A percentile compares a stretch with the other conserved stretches of the same genome.
These are phyloP conservation scores for Enteromius trimaculatus DNA, from an alignment of 2,797 vertebrate species.

Conservation along the genomic window DNA sequence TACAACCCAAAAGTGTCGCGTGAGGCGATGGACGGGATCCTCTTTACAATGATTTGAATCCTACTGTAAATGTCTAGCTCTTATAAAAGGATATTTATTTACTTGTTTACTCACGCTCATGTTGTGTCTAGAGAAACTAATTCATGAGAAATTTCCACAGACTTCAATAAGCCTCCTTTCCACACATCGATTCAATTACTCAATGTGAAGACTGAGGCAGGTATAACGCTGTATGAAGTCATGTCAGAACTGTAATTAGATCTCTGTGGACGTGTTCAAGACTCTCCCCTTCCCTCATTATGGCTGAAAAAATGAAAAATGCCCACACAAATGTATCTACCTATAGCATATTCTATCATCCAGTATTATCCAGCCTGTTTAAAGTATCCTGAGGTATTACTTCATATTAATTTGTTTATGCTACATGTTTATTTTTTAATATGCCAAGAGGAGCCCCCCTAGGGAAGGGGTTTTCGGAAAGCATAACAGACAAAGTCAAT, in stretches of 20 bases:
- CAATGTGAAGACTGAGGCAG: neutral
- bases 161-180: conserved; percentile 6
- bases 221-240: conserved; percentile 9
- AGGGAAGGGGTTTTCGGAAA: neutral
- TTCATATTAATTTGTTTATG: conserved; percentile 4
- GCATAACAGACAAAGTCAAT: neutral
- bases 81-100: neutral
- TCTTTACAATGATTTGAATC: neutral
- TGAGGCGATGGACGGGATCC: neutral
- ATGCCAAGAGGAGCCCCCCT: neutral
- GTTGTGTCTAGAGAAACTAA: neutral
- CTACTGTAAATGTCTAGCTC: neutral
- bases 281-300: neutral
- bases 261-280: conserved; percentile 34
- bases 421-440: neutral
- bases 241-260: conserved; percentile 43
- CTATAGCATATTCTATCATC: conserved; percentile 12
- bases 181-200: neutral
- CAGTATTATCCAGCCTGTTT: neutral
- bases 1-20: conserved; percentile 1
- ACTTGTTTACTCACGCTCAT: neutral
- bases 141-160: neutral
- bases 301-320: neutral
- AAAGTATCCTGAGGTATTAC: conserved; percentile 4
- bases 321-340: neutral